Percentiles rank a stretch among this genome's conserved stretches.
Conservation (phyloP, 2,888 invertebrate genomes). For the Chrysina gloriosa region DNA sequence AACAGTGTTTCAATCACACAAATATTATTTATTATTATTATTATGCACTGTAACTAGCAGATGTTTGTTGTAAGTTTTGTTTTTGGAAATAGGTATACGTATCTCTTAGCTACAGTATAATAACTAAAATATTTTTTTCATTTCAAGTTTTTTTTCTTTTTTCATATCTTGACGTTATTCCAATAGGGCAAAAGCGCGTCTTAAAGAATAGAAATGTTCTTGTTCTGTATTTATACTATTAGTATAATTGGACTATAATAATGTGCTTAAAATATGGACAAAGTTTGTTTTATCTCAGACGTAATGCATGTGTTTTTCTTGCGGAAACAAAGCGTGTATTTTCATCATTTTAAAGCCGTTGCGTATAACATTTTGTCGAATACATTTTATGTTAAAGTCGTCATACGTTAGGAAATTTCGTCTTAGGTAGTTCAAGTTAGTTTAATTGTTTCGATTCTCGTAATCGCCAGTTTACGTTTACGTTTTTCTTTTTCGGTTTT, state of each 20-base stretch:
- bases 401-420: too few relatives aligned
- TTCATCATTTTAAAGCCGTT: conserved; percentile 32
- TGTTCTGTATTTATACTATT: conserved; percentile 28
- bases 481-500: conserved; percentile 6
- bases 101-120: conserved; percentile 38
- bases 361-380: conserved; percentile 17
- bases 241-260: conserved; percentile 40
- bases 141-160: conserved; percentile 24
- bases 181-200: conserved; percentile 40
- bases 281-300: conserved; percentile 39
- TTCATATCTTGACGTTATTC: conserved; percentile 16
- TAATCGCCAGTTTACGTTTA: too few relatives aligned
- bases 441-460: too few relatives aligned
- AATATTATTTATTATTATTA: conserved; percentile 21
- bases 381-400: not conserved
- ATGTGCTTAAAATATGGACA: conserved; percentile 40
- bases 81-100: conserved; percentile 20
- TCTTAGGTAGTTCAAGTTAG: too few relatives aligned
- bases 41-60: conserved; percentile 20
- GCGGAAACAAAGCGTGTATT: conserved; percentile 36
- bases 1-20: conserved; percentile 39
- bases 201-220: conserved; percentile 40
- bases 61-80: conserved; percentile 14
- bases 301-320: conserved; percentile 26
- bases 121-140: conserved; percentile 39